phyloP scores from a whole-genome alignment of 2,797 vertebrate species.

The Erethizon dorsatum region DNA sequence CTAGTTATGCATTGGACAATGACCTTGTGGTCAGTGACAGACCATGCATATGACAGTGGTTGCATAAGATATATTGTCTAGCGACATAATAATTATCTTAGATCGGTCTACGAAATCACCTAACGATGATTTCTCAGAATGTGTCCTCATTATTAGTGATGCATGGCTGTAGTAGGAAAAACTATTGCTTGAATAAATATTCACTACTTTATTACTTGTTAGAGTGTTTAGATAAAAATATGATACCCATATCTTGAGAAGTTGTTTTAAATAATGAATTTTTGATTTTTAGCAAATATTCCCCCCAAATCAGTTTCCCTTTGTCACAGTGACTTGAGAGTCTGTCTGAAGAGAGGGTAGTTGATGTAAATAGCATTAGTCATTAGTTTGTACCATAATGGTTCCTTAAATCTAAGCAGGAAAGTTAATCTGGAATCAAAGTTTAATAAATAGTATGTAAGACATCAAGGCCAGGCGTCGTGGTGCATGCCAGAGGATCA shows the following conservation, averaged over 20 bases:
- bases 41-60: not conserved
- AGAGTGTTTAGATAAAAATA: constrained; percentile 29
- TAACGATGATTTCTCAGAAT: not conserved
- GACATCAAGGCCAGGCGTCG: not conserved
- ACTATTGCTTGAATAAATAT: constrained; percentile 27
- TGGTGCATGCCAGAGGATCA: not conserved
- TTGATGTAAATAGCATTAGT: constrained; percentile 24
- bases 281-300: constrained; percentile 47
- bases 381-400: not conserved
- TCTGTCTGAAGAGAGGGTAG: not conserved
- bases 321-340: not conserved
- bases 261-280: constrained; percentile 39
- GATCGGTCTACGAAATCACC: not conserved
- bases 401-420: constrained; percentile 47
- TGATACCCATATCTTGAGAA: not conserved
- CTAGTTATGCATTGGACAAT: not conserved
- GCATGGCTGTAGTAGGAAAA: not conserved
- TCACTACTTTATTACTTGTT: constrained; percentile 31
- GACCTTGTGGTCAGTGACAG: not conserved
- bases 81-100: no score
- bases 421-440: constrained; percentile 63
- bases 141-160: not conserved
- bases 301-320: not conserved
- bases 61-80: not conserved
- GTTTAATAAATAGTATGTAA: constrained; percentile 39